Base-by-base conservation (phyloP, 2,797 vertebrate species). In the Xenops minutus region DNA sequence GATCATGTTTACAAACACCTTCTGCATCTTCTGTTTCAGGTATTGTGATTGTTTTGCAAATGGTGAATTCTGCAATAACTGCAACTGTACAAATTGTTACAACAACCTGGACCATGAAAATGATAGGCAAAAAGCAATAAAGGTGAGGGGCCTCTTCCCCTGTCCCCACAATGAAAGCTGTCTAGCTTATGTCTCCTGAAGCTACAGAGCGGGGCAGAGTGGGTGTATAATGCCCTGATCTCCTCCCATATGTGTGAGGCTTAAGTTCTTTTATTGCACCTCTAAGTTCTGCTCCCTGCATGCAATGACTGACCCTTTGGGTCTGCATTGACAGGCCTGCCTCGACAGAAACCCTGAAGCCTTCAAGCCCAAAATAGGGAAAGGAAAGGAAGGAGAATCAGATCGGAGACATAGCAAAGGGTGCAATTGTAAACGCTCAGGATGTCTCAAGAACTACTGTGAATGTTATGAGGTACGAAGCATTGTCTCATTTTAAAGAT, bases 11-110 rank as follows among this genome's bases (percentile, higher is more conserved):
- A 72, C 30, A 77, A 87, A 83, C 23, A 18, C 68, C 32, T 61
- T 71, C 58, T 92, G n/a, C 62, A 12, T 88, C 66, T 93, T 92
- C 76, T 81, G 37, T 97, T 97, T 37, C 90, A 99, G 99, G 91
- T 99, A 99, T 78, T 99, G 99, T 48, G 99, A 99, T 97, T 99
- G 99, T 95, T 99, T 99, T 98, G 99, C 99, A 61, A 99, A 99
- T 0, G 99, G 99, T 56, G 99, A 99, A 97, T 99, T 99, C 97
- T 99, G 99, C 97, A 99, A 99, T 96, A 99, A 99, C 96, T 99
- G 99, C 95, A 99, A 99, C 97, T 99, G 99, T 96, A 99, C 99
- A 74, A 99, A 99, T 96, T 99, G 99, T 96, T 99, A 99, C 61
- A 99, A 99, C 96, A 99, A 99, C 97, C 98, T 99, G 94, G 99